A percentile compares a stretch with the other conserved stretches of the same genome.
Conservation (phyloP, 2,797 vertebrate genomes). For the Parauchenoglanis ngamensis region DNA sequence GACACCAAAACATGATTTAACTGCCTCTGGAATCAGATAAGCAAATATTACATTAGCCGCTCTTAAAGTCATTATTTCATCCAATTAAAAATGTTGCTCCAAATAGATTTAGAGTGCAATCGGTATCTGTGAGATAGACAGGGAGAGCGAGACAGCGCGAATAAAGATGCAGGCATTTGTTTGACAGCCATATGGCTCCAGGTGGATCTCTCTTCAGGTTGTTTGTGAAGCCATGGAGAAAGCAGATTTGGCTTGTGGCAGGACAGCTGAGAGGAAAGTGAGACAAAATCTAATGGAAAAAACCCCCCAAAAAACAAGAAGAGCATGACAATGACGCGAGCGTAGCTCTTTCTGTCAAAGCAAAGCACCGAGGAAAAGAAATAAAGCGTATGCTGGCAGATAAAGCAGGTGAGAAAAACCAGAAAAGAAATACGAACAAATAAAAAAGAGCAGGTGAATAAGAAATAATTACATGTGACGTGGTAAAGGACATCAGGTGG, state of each 20-base stretch:
- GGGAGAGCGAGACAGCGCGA: not conserved
- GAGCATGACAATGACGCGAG: not conserved
- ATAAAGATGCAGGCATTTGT: not conserved
- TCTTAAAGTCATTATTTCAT: slow-evolving; percentile 40
- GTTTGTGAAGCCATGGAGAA: slow-evolving; percentile 30
- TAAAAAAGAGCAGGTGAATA: not conserved
- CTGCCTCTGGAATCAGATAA: slow-evolving; percentile 34
- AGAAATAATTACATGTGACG: not conserved
- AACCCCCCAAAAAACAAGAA: not conserved
- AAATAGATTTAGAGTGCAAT: slow-evolving; percentile 31
- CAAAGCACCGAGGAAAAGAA: slow-evolving; percentile 1
- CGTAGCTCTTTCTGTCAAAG: slow-evolving; percentile 3
- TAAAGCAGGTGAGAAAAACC: not conserved
- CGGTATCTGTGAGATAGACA: not conserved
- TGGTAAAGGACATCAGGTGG: not conserved
- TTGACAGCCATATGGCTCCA: slow-evolving; percentile 16
- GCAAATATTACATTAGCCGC: slow-evolving; percentile 32
- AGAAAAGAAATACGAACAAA: not conserved
- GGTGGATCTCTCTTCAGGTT: slow-evolving; percentile 17
- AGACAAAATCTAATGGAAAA: not conserved
- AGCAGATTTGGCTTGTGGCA: slow-evolving; percentile 29
- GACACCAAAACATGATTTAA: slow-evolving; percentile 40
- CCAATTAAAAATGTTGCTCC: slow-evolving; percentile 35
- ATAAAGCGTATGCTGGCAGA: slow-evolving; percentile 8
- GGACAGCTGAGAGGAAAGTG: not conserved